phyloP scores from a whole-genome alignment of 2,113 vertebrate species.

The Thamnophis sirtalis region DNA sequence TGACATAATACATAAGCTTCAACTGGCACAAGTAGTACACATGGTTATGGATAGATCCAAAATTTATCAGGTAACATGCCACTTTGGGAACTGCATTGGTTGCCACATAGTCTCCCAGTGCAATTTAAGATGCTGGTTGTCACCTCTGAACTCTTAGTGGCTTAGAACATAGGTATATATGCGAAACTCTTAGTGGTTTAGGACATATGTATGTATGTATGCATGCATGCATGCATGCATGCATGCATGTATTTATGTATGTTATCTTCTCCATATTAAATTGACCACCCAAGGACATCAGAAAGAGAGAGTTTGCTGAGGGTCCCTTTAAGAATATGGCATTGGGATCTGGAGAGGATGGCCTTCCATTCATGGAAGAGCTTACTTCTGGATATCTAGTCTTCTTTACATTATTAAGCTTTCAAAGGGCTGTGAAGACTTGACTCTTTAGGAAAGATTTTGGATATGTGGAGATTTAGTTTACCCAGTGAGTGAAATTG shows the following conservation, averaged over 20 bases:
- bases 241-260: neutral
- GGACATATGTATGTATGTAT: too few species aligned
- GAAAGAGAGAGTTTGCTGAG: neutral
- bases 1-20: neutral
- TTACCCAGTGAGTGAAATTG: neutral
- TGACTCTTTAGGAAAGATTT: neutral
- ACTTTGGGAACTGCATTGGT: neutral
- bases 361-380: neutral
- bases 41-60: neutral
- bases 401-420: neutral
- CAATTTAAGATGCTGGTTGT: neutral
- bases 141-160: neutral
- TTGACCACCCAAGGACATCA: neutral
- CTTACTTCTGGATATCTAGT: neutral
- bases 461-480: neutral
- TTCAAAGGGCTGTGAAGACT: neutral
- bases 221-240: too few species aligned
- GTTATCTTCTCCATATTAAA: neutral
- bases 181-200: too few species aligned
- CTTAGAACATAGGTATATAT: neutral
- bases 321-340: neutral
- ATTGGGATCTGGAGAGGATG: neutral
- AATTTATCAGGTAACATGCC: neutral
- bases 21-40: neutral
- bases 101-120: neutral